A percentile compares a stretch with the other conserved stretches of the same genome.
phyloP scores from a whole-genome alignment of 2,113 vertebrate genomes.

The Aegotheles bennettii region DNA sequence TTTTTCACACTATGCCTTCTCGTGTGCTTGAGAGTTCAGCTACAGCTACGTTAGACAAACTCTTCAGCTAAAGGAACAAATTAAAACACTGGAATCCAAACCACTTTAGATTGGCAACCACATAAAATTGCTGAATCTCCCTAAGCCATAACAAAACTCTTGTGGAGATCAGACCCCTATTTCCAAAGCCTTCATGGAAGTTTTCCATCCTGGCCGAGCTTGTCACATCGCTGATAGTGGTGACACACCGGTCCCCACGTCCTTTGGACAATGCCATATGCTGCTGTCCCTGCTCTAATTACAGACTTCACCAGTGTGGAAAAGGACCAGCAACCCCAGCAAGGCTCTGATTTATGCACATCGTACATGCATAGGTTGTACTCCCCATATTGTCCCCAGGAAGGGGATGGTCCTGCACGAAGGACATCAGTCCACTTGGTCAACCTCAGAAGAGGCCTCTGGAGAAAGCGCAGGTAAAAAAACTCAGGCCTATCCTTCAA shows the following conservation, averaged over 20 bases:
- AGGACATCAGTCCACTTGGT: neutral
- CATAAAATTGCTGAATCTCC: neutral
- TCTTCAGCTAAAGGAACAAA: neutral
- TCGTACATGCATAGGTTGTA: fast-evolving
- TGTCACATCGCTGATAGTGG: fast-evolving
- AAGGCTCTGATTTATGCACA: neutral
- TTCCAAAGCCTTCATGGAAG: neutral
- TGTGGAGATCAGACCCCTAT: neutral
- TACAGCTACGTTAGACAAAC: neutral
- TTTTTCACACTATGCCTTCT: neutral
- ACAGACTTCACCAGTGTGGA: fast-evolving
- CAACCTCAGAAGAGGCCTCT: neutral
- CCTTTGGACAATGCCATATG: neutral
- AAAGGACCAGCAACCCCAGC: neutral
- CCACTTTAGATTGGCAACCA: neutral
- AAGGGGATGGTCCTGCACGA: neutral
- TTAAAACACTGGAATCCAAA: neutral
- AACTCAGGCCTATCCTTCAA: neutral
- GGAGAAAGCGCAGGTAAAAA: neutral
- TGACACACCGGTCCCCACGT: fast-evolving
- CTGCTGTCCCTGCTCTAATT: neutral
- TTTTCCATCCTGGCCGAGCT: neutral
- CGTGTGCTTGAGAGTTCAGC: neutral
- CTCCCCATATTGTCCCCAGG: neutral
- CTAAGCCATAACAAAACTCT: neutral